Base-by-base conservation (phyloP, 1,140 invertebrate genomes). In the Drosophila sulfurigaster region DNA sequence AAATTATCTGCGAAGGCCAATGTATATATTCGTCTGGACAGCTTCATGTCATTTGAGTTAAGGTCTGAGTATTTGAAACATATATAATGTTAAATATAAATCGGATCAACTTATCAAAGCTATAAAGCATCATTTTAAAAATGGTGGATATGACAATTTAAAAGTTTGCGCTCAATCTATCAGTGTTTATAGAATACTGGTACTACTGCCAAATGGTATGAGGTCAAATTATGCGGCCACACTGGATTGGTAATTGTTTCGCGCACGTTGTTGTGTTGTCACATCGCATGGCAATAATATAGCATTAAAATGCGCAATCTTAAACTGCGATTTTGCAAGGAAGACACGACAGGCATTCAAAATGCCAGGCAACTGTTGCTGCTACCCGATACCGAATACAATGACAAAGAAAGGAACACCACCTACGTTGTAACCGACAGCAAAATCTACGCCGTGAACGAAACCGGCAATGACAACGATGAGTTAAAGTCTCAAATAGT, bases 241-340 rank as follows among this genome's bases (percentile, higher is more conserved):
- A 38, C 54, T 30, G 68, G 56, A 32, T 64, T 38, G 2, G 7
- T 38, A 10, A 30, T 71, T 46, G 4, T 20, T 57, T 25, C 8
- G 58, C 51, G 58, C 72, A 75, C 72, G 72, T 75, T 75, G 72
- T 69, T 75, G 65, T 60, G 20, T 25, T 25, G 20, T 25, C 20
- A 25, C 30, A 32, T 51, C 15, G 35, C 10, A 64, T 51, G 72
- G 38, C 56, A 60, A 67, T 59, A 73, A 32, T 35, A 43, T 13
- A 48, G 4, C 2, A 13, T 58, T 28, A 82, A 69, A 72, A 91
- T 92, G 91, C 83, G 91, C 52, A 92, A 92, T 82, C 69, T 92
- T 5, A 92, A 92, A 71, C 56, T 92, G 38, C 78, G 83, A 78
- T 92, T 81, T 68, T 83, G 83, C 45, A 82, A 75, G 51, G 78